These are phyloP conservation scores for Thinocorus orbignyianus DNA, from an alignment of 2,113 vertebrate genomes.

Conservation along the genomic window DNA sequence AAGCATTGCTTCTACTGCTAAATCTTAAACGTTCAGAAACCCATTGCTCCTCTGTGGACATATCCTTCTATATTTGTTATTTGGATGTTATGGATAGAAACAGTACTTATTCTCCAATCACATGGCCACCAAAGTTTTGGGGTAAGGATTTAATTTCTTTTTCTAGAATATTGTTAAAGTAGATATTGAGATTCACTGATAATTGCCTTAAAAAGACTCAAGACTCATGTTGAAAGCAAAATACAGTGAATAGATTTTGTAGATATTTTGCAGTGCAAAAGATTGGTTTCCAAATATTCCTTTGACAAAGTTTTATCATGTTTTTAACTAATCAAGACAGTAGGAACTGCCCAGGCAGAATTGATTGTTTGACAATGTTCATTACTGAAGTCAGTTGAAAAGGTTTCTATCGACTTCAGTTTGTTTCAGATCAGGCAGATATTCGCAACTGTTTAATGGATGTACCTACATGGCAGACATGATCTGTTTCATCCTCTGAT, in stretches of 20 bases:
- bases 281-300: background rate
- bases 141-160: conserved; percentile 74
- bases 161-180: background rate
- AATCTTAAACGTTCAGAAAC: conserved; percentile 61
- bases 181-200: background rate
- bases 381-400: background rate
- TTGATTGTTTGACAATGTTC: background rate
- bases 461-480: background rate
- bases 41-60: conserved; percentile 47
- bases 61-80: conserved; percentile 24
- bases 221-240: background rate
- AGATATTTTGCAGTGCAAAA: background rate
- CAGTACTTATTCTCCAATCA: conserved; percentile 61
- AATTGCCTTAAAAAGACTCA: background rate
- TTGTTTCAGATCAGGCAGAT: background rate
- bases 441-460: background rate
- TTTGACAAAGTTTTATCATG: background rate
- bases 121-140: conserved; percentile 80
- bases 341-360: background rate
- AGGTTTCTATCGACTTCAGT: background rate
- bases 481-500: background rate
- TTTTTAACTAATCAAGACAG: background rate
- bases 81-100: conserved; percentile 87
- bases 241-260: background rate
- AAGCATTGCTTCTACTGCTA: conserved; percentile 57